Base-by-base conservation (phyloP, 2,797 vertebrate species). In the Peromyscus attwateri region DNA sequence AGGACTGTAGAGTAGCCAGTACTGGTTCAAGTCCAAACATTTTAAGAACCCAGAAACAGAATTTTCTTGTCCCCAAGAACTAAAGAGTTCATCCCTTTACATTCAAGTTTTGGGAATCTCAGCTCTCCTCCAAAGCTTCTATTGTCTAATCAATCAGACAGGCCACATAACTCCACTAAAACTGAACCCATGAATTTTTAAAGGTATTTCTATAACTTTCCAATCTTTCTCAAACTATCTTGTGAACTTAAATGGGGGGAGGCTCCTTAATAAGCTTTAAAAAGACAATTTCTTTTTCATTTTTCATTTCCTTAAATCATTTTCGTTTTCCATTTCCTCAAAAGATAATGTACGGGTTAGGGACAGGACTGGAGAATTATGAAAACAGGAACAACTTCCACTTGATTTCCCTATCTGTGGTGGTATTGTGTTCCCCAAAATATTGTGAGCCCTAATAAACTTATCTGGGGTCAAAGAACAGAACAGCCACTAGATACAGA, bases 291-390 rank as follows among this genome's bases (percentile, higher is more conserved):
- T 19, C 16, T 4, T 80, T 84, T 64, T 82, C 23, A 64, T 43
- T 89, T 97, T 87, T 85, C 29, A 96, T 95, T 97, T 95, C 89
- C 77, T n/a, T 70, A 95, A 88, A 89, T 95, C 46, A 60, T 95
- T 93, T 96, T 80, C 25, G 87, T 57, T 83, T 94, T 96, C 92
- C 83, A 73, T 89, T 96, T 96, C 92, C 66, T 29, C 64, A 55
- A 89, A 96, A 93, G 37, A 92, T 12, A 88, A 4, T 21, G n/a
- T 37, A 46, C 0, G 6, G 8, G 43, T 2, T 55, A 21, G 19
- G 16, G 66, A 55, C 77, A 66, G 2, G 23, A 4, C 49, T 11
- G 79, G 82, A 84, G 31, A 79, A 52, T 23, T n/a, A 3, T 12
- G 52, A 46, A 80, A 31, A 92, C n/a, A 79, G 12, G 27, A 62